These are phyloP conservation scores for Spodoptera littoralis DNA, from an alignment of 2,888 invertebrate species.

Conservation along the genomic window DNA sequence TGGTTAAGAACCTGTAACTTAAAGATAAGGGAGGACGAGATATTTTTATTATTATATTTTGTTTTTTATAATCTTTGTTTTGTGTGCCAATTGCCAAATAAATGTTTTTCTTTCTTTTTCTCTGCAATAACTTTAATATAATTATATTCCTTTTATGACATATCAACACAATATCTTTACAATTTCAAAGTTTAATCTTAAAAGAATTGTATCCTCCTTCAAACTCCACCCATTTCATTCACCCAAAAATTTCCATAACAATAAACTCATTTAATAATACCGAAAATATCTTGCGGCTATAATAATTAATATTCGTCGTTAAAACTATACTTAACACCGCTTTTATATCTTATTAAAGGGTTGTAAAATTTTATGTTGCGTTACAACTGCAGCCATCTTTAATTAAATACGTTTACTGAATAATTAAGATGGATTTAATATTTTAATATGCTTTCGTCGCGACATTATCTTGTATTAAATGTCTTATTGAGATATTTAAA, in stretches of 20 bases:
- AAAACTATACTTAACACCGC: constrained; percentile 78
- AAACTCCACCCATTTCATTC: no score
- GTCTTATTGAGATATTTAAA: constrained; percentile 52
- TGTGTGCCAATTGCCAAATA: no score
- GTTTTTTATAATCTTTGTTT: no score
- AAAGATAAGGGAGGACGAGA: no score
- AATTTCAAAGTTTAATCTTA: no score
- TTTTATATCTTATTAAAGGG: constrained; percentile 88
- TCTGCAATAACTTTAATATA: no score
- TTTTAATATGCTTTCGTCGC: constrained; percentile 62
- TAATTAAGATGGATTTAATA: constrained; percentile 82
- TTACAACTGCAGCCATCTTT: constrained; percentile 77
- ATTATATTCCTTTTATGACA: no score
- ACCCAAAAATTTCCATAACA: constrained; percentile 35
- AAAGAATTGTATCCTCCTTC: no score
- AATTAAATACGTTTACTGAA: constrained; percentile 87
- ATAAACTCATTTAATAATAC: constrained; percentile 62
- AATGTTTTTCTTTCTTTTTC: no score
- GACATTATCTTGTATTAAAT: constrained; percentile 63
- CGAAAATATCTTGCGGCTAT: constrained; percentile 78
- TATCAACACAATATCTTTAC: no score
- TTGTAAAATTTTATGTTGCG: constrained; percentile 86
- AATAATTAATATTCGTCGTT: constrained; percentile 84
- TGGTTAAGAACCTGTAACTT: no score
- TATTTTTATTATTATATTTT: no score